A percentile compares a stretch with the other conserved stretches of the same genome.
Evolutionary conservation across 2,888 invertebrate species (phyloP).

Genomic region (Homarus gammarus): DNA sequence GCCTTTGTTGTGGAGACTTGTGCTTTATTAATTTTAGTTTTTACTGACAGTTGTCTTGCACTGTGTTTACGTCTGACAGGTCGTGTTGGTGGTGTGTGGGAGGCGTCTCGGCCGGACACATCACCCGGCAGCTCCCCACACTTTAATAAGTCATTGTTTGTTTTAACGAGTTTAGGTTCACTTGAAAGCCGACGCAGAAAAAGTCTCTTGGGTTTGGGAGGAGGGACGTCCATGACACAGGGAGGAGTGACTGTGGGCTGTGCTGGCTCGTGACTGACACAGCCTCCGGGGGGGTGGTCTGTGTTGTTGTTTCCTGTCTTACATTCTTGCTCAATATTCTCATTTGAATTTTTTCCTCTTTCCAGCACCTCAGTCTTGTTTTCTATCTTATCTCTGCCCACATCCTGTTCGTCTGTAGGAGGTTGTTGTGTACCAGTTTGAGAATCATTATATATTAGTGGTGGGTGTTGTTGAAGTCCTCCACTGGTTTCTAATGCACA

Average conservation of each 20-base stretch:
- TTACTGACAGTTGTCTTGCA: not conserved
- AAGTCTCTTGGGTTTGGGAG: constrained; percentile 22
- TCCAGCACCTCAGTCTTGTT: too few relatives aligned
- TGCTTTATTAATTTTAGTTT: not conserved
- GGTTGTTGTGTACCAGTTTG: not conserved
- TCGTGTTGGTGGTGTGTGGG: not conserved
- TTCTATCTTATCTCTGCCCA: not conserved
- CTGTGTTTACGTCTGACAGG: constrained; percentile 19
- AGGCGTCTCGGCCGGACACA: not conserved
- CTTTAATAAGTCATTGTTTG: not conserved
- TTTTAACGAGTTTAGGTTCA: not conserved
- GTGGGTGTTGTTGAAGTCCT: not conserved
- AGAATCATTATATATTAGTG: not conserved
- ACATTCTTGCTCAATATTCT: not conserved
- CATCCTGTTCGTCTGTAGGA: not conserved
- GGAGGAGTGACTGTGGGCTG: too few relatives aligned
- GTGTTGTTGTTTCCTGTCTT: not conserved
- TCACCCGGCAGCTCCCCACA: not conserved
- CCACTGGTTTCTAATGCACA: not conserved
- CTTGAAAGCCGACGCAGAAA: constrained; percentile 26
- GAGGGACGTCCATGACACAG: too few relatives aligned
- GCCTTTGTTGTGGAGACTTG: not conserved
- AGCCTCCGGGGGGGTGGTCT: too few relatives aligned
- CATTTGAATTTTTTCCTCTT: not conserved
- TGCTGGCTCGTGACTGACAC: too few relatives aligned